Percentiles rank a stretch among this genome's conserved stretches.
phyloP scores from a whole-genome alignment of 2,113 vertebrate genomes.

The Salvator merianae region DNA sequence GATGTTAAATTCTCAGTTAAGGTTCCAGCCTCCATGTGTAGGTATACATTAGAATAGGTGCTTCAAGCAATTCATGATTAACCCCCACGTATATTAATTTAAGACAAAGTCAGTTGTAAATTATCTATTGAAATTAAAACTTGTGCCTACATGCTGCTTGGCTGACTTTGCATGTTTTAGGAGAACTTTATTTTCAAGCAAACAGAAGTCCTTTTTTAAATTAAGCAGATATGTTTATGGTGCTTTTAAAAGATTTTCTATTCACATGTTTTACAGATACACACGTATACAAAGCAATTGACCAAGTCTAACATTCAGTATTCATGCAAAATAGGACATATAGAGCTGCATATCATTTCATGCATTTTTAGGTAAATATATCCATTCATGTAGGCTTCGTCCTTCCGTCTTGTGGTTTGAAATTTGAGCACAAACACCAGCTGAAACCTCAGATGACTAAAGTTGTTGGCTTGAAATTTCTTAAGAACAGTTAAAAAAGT shows the following conservation, averaged over 20 bases:
- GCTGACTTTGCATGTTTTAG: not conserved
- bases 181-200: not conserved
- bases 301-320: not conserved
- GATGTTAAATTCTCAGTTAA: not conserved
- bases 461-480: not conserved
- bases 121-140: not conserved
- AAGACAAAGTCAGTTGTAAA: not conserved
- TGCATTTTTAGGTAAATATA: not conserved
- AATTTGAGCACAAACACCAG: slow-evolving; percentile 20
- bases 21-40: not conserved
- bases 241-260: not conserved
- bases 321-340: not conserved
- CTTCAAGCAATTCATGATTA: slow-evolving; percentile 13
- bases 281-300: not conserved
- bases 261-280: no score
- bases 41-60: not conserved
- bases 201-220: not conserved
- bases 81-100: slow-evolving; percentile 15
- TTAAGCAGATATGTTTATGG: not conserved
- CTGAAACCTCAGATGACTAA: not conserved
- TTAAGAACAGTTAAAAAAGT: not conserved
- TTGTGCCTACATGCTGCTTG: not conserved
- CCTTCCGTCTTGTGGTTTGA: not conserved
- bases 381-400: slow-evolving; percentile 14
- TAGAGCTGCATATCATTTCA: not conserved